These are phyloP conservation scores for Archaeoteleia sp. DNA, from an alignment of 2,888 invertebrate species.

Conservation along the genomic window DNA sequence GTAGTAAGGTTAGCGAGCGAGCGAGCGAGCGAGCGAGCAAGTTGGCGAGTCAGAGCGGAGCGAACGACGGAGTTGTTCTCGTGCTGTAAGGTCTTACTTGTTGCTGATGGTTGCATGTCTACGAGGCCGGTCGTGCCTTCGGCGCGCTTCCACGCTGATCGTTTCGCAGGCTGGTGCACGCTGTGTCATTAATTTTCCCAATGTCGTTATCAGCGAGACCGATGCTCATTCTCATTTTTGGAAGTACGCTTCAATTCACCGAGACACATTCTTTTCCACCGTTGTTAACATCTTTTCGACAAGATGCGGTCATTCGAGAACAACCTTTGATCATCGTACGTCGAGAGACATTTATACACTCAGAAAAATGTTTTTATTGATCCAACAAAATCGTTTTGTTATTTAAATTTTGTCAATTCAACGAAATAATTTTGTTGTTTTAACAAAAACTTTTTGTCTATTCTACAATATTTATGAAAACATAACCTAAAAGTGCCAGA, in stretches of 20 bases:
- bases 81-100: slow-evolving; percentile 70
- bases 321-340: no score
- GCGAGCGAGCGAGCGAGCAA: neutral
- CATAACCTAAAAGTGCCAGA: no score
- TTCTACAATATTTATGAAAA: no score
- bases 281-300: no score
- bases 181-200: slow-evolving; percentile 51
- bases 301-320: no score
- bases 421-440: no score
- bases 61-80: slow-evolving; percentile 55
- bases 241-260: slow-evolving; percentile 7
- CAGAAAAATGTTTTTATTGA: no score
- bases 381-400: no score
- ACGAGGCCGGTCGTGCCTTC: slow-evolving; percentile 61
- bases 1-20: slow-evolving; percentile 42
- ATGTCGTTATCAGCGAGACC: slow-evolving; percentile 39
- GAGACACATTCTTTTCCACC: slow-evolving; percentile 1
- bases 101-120: slow-evolving; percentile 73
- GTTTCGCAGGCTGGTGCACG: slow-evolving; percentile 57
- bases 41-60: slow-evolving; percentile 15
- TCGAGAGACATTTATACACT: no score
- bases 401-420: no score
- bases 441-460: no score
- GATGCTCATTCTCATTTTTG: slow-evolving; percentile 39
- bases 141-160: slow-evolving; percentile 63